phyloP scores from a whole-genome alignment of 2,888 invertebrate genomes.

The Brachynemurus nebulosus region DNA sequence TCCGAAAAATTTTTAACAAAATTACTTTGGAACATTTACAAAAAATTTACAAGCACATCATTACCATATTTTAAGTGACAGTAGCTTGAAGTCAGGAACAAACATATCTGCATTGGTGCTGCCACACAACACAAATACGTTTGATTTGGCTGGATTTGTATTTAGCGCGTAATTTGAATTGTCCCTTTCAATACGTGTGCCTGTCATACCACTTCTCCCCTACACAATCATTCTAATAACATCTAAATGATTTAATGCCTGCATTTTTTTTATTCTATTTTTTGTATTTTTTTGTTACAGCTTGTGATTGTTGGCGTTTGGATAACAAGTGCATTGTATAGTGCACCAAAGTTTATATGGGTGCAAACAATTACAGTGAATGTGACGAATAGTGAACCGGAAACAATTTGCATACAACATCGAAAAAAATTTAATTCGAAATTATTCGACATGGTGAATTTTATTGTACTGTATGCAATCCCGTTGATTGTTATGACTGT shows the following conservation, averaged over 20 bases:
- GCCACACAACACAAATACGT: too few relatives aligned
- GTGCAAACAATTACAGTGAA: conserved; percentile 55
- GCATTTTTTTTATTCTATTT: neutral
- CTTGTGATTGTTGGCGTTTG: conserved; percentile 66
- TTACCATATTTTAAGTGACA: too few relatives aligned
- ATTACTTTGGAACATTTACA: too few relatives aligned
- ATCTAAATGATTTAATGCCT: neutral
- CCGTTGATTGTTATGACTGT: conserved; percentile 71
- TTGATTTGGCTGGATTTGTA: too few relatives aligned
- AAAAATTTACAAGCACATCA: too few relatives aligned
- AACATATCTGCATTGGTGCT: too few relatives aligned
- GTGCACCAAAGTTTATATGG: conserved; percentile 71
- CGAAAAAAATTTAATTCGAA: conserved; percentile 66
- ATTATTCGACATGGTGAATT: conserved; percentile 66
- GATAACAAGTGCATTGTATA: conserved; percentile 69
- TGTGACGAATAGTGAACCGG: conserved; percentile 41
- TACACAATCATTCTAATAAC: neutral
- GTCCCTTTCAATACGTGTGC: too few relatives aligned
- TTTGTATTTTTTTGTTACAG: conserved; percentile 32
- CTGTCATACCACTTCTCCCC: neutral
- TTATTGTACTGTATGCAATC: conserved; percentile 66
- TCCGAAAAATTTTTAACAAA: neutral
- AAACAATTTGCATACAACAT: conserved; percentile 61
- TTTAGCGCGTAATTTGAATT: too few relatives aligned
- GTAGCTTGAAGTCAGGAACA: too few relatives aligned